Percentiles rank a stretch among this genome's conserved stretches.
These are phyloP conservation scores for Melanotus villosus DNA, from an alignment of 2,888 invertebrate species.

Conservation along the genomic window DNA sequence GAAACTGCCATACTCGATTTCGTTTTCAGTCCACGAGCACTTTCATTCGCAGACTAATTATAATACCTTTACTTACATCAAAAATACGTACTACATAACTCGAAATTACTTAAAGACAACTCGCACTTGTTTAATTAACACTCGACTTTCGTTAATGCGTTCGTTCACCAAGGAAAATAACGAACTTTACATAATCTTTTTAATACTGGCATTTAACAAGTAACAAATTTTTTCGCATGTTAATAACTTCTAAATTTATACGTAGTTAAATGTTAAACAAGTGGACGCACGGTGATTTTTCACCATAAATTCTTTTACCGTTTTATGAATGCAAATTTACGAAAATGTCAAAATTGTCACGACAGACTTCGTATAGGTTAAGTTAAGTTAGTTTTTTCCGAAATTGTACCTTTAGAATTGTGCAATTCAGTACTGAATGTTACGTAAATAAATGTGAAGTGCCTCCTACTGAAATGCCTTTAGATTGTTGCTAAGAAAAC, in stretches of 20 bases:
- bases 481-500: not conserved
- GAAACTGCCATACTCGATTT: constrained; percentile 40
- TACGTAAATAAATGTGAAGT: not conserved
- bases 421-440: not conserved
- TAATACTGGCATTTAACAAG: not conserved
- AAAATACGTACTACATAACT: not conserved
- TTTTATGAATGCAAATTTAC: not conserved
- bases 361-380: no score
- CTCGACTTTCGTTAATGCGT: no score
- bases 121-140: no score
- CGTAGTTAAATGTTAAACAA: not conserved
- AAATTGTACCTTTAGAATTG: no score
- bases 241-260: constrained; percentile 7
- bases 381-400: no score
- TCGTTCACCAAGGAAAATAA: no score
- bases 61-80: not conserved
- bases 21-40: constrained; percentile 40
- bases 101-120: not conserved
- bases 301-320: not conserved
- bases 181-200: no score
- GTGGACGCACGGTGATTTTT: not conserved
- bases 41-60: constrained; percentile 36
- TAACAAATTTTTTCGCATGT: not conserved
- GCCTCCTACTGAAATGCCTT: constrained; percentile 11
- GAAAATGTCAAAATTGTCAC: no score